Evolutionary conservation across 1,140 invertebrate genomes (phyloP).

Genomic region (Riptortus pedestris): DNA sequence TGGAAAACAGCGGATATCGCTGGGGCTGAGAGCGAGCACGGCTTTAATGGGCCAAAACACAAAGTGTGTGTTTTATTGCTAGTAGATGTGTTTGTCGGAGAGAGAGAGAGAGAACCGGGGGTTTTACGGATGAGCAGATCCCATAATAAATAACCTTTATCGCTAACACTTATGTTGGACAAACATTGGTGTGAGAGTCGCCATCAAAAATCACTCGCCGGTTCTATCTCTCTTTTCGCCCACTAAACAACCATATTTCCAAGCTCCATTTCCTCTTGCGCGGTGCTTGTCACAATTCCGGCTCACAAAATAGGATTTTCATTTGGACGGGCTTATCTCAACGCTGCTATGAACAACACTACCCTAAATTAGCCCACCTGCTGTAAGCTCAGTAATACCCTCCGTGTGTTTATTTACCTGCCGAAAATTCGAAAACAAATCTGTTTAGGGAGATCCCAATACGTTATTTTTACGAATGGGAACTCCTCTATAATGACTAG

Average conservation of each 20-base stretch:
- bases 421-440: no score
- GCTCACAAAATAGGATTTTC: no score
- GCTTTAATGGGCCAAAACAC: neutral
- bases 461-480: no score
- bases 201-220: neutral
- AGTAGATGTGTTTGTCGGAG: no score
- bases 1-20: neutral
- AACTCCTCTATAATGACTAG: no score
- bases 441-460: no score
- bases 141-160: neutral
- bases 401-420: no score
- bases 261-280: neutral
- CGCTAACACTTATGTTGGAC: neutral
- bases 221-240: neutral
- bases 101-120: neutral
- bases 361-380: no score
- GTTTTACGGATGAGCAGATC: neutral
- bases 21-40: neutral
- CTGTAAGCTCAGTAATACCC: no score
- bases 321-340: no score
- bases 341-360: no score
- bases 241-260: neutral
- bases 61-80: neutral
- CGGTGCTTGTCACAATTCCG: no score
- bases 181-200: neutral